A percentile compares a stretch with the other conserved stretches of the same genome.
Evolutionary conservation across 2,888 invertebrate genomes (phyloP).

Genomic region (Thereva nobilitata): DNA sequence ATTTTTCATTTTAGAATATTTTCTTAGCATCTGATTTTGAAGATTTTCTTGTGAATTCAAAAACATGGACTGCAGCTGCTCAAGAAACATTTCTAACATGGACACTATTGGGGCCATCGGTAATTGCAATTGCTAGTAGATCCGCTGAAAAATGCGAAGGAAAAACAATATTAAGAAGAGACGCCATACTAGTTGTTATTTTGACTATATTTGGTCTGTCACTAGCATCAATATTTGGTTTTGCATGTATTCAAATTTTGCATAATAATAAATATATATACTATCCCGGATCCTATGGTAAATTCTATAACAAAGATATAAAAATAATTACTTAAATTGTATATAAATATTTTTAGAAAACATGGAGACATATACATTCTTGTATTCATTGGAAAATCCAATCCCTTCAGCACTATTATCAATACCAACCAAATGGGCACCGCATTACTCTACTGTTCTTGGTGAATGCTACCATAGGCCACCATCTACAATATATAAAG

Average conservation of each 20-base stretch:
- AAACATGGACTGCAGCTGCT: constrained; percentile 88
- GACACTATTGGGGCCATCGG: constrained; percentile 69
- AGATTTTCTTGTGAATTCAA: constrained; percentile 79
- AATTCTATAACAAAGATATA: constrained; percentile 45
- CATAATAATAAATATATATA: constrained; percentile 74
- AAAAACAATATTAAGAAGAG: constrained; percentile 58
- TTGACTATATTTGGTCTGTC: constrained; percentile 76
- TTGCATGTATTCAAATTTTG: constrained; percentile 79
- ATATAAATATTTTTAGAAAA: constrained; percentile 62
- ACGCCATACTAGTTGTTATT: constrained; percentile 70
- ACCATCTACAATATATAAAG: constrained; percentile 56
- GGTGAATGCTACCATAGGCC: constrained; percentile 54
- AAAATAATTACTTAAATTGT: constrained; percentile 14
- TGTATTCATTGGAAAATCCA: constrained; percentile 66
- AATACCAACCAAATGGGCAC: constrained; percentile 56
- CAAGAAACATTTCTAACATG: constrained; percentile 88
- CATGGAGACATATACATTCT: constrained; percentile 70
- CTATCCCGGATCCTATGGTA: constrained; percentile 84
- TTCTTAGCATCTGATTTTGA: constrained; percentile 81
- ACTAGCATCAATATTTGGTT: constrained; percentile 78
- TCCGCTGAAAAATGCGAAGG: constrained; percentile 47
- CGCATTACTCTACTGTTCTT: constrained; percentile 55
- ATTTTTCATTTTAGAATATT: constrained; percentile 60
- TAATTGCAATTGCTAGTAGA: constrained; percentile 55
- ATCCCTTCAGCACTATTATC: constrained; percentile 64